Percentiles rank a stretch among this genome's conserved stretches.
Evolutionary conservation across 2,888 invertebrate species (phyloP).

Genomic region (Clivina fossor): DNA sequence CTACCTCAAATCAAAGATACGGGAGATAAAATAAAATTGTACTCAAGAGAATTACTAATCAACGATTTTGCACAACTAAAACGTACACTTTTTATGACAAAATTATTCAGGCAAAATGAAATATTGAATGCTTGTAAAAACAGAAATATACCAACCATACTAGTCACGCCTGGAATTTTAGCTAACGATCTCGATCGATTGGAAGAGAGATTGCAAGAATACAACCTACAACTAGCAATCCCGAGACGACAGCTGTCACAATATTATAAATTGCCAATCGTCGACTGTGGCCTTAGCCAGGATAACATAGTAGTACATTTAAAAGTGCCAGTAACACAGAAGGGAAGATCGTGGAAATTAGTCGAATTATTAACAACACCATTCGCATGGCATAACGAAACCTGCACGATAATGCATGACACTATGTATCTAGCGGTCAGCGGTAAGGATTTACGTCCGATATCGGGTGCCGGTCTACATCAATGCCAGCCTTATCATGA

Average conservation of each 20-base stretch:
- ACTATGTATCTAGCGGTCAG: constrained; percentile 23
- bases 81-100: neutral
- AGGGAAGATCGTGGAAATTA: constrained; percentile 1
- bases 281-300: constrained; percentile 9
- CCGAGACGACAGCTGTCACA: neutral
- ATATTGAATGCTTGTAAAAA: constrained; percentile 2
- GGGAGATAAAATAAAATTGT: neutral
- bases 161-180: constrained; percentile 4
- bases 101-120: constrained; percentile 4
- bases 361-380: constrained; percentile 21
- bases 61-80: neutral
- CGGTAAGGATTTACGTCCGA: constrained; percentile 7
- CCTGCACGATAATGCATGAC: constrained; percentile 17
- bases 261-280: constrained; percentile 26
- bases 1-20: neutral
- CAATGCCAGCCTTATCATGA: constrained; percentile 25
- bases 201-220: neutral
- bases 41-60: neutral
- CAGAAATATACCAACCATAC: neutral
- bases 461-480: constrained; percentile 16
- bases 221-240: constrained; percentile 4
- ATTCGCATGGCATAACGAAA: constrained; percentile 22
- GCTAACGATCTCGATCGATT: neutral
- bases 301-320: neutral
- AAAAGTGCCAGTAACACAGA: constrained; percentile 18